Evolutionary conservation across 2,113 vertebrate species (phyloP).

Genomic region (Festucalex cinctus): DNA sequence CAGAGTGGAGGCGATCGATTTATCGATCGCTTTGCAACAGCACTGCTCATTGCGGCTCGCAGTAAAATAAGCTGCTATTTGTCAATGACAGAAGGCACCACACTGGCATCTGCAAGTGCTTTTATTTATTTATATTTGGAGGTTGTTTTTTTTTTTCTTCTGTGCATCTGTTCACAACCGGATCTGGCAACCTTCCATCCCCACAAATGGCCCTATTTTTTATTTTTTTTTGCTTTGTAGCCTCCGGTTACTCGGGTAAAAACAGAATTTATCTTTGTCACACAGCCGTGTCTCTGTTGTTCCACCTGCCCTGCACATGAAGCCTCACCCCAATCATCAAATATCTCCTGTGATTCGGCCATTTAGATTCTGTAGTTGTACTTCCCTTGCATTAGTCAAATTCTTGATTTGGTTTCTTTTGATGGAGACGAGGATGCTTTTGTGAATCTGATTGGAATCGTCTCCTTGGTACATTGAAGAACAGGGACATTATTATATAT

Average conservation of each 20-base stretch:
- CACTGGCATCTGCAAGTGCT: constrained; percentile 61
- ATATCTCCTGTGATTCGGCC: background rate
- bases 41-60: constrained; percentile 23
- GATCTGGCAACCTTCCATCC: constrained; percentile 71
- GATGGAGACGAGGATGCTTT: no score
- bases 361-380: background rate
- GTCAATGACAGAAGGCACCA: constrained; percentile 20
- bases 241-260: constrained; percentile 71
- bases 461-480: no score
- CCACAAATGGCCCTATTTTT: constrained; percentile 69
- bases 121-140: constrained; percentile 38
- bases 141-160: constrained; percentile 59
- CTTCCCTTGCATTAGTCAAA: background rate
- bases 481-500: no score
- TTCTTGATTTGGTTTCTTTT: no score
- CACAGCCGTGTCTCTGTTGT: constrained; percentile 48
- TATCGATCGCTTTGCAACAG: constrained; percentile 40
- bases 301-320: constrained; percentile 5
- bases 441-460: no score
- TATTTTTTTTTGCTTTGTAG: constrained; percentile 55
- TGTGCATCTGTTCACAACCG: constrained; percentile 70
- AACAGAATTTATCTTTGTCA: constrained; percentile 74
- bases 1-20: constrained; percentile 38
- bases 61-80: constrained; percentile 21
- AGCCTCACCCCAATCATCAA: background rate